phyloP scores from a whole-genome alignment of 2,113 vertebrate genomes.

The Steatornis caripensis region DNA sequence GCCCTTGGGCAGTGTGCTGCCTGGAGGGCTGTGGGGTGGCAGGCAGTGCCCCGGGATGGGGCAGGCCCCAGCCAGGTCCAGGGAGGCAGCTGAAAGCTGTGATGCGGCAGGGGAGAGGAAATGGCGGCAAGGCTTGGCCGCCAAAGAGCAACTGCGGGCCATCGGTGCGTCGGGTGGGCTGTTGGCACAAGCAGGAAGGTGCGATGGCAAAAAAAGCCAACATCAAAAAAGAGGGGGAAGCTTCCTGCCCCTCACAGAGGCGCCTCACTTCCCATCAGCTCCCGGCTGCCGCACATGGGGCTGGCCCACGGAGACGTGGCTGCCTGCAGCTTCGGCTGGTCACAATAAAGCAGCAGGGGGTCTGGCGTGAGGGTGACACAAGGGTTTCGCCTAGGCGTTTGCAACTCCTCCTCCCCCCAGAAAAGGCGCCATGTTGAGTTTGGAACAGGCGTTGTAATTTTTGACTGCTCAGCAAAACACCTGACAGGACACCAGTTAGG shows the following conservation, averaged over 20 bases:
- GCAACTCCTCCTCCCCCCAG: background rate
- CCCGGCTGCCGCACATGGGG: too few species aligned
- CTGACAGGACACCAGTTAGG: background rate
- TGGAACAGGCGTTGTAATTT: background rate
- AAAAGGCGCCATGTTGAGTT: background rate
- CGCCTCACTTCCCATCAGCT: too few species aligned
- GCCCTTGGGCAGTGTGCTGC: rapidly evolving
- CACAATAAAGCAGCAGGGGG: background rate
- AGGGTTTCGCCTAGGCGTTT: rapidly evolving
- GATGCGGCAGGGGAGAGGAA: background rate
- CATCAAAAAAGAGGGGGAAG: rapidly evolving
- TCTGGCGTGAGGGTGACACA: rapidly evolving
- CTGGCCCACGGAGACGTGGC: background rate
- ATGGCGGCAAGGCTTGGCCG: rapidly evolving
- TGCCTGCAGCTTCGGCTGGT: rapidly evolving
- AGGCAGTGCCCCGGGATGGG: background rate
- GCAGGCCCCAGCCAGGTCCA: background rate
- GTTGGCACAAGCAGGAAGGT: background rate
- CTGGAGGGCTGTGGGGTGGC: rapidly evolving
- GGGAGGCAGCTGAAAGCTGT: background rate
- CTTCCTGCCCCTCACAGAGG: background rate
- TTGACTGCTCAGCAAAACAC: rapidly evolving
- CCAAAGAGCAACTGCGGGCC: background rate
- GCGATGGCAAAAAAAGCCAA: rapidly evolving
- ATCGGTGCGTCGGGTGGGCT: background rate